Evolutionary conservation across 2,888 invertebrate species (phyloP), one percentile per base, ranked within the genome.

Genomic region (Mayetiola destructor): DNA sequence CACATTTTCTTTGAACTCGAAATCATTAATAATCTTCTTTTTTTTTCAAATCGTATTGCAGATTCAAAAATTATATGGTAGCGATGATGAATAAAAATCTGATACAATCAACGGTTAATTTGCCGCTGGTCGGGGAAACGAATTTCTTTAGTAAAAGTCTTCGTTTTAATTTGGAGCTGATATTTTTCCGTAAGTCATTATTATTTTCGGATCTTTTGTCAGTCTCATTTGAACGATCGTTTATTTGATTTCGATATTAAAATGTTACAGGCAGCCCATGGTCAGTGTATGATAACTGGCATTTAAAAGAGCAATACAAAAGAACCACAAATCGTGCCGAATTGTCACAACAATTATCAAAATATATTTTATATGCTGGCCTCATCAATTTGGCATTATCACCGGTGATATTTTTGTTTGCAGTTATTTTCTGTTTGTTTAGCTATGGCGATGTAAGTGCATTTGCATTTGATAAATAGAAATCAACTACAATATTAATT

Each of bases 261-360:
- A 39, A 14, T 35, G 12, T 8, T 21, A 14, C 18, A 88, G 87
- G 85, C 78, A 90, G 93, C 61, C 94, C 93, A 0, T 92, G 91
- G 82, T 88, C 94, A 58, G 93, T 93, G 5, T 97, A 97, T 77
- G 88, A 94, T 71, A 92, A 93, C 69, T 97, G 95, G 92, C 93
- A 95, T 69, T 76, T 99, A 18, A 82, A 87, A 58, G 88, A 90
- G 62, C 94, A 95, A 62, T 97, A 86, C 70, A 92, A 90, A 68
- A 85, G 86, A 65, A 73, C 80, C 8, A 80, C 83, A 40, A 84
- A 88, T 65, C 77, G 93, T 62, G 82, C 85, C 67, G 80, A 88
- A 63, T 73, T 94, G 20, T 90, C 93, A 0, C 75, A 80, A 54
- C 76, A 81, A 65, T 72, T 90, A 12, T 80, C 84, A 36, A 80